Percentiles rank a stretch among this genome's conserved stretches.
These are phyloP conservation scores for Lipophrys pholis DNA, from an alignment of 2,113 vertebrate genomes.

Conservation along the genomic window DNA sequence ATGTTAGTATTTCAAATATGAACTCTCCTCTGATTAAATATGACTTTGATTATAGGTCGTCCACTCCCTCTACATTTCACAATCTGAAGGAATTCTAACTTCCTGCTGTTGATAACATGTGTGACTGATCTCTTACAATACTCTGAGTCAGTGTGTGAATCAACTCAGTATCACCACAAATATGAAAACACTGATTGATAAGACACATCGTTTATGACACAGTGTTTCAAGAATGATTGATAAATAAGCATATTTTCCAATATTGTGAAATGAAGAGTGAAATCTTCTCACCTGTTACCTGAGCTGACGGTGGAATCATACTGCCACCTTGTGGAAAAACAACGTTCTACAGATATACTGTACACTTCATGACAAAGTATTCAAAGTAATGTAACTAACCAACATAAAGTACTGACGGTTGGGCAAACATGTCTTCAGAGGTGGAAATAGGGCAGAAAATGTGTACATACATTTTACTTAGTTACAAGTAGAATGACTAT, in stretches of 20 bases:
- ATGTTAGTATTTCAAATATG: background rate
- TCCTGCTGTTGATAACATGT: background rate
- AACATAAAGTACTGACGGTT: no score
- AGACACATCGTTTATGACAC: background rate
- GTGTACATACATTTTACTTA: no score
- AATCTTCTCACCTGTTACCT: background rate
- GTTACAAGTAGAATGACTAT: no score
- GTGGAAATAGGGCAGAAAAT: no score
- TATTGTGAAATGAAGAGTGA: no score
- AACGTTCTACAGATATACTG: no score
- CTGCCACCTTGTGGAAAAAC: conserved; percentile 69
- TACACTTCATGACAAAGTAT: no score
- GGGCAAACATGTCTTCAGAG: no score
- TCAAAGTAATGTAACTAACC: no score
- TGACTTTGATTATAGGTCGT: background rate
- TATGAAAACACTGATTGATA: background rate
- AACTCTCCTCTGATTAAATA: background rate
- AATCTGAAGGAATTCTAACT: conserved; percentile 12
- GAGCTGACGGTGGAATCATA: conserved; percentile 6
- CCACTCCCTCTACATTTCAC: background rate
- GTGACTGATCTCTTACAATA: background rate
- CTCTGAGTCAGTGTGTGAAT: conserved; percentile 35
- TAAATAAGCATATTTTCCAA: background rate
- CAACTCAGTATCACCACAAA: background rate
- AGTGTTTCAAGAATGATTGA: background rate